Evolutionary conservation across 1,140 invertebrate species (phyloP), one percentile per base, ranked within the genome.

Genomic region (Chironomus striatipennis): DNA sequence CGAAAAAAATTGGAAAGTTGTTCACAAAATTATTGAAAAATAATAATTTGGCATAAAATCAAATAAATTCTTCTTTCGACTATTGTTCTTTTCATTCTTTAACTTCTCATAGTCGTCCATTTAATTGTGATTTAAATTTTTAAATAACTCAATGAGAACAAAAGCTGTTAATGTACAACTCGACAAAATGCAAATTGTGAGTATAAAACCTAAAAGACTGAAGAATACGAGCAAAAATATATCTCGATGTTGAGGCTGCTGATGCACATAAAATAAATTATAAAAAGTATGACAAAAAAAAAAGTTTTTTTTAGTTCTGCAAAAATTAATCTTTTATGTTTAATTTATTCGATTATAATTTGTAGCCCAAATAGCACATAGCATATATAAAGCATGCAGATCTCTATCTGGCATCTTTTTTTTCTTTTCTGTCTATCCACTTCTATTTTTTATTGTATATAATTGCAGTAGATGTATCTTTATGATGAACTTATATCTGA

Each of bases 191-290:
- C 24, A 34, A 57, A 57, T n/a, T 57, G 18, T 70, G 67, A 70
- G 67, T 24, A 21, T 70, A 9, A 67, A 70, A 67, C 65, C 20
- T 5, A 67, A 67, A 67, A 65, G 15, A n/a, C 18, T 64, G n/a
- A 18, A 74, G 20, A 7, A 74, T 21, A 18, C 73, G n/a, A 73
- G 42, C 24, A 17, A 24, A 10, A 18, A 70, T 12, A 70, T 12
- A 57, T 57, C 47, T n/a, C n/a, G 12, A 57, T 77, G 74, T 18
- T 18, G 70, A 75, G 76, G 76, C 76, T 77, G 76, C 76, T 77
- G 76, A 74, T 76, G 75, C 75, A 74, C 76, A 73, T 74, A 75
- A 74, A 34, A 65, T 74, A 20, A 12, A 73, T 20, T 73, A n/a
- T 64, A n/a, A 64, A 64, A 64, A 64, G 12, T 64, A n/a, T n/a